These are phyloP conservation scores for Dryobota labecula DNA, from an alignment of 2,888 invertebrate genomes.

Conservation along the genomic window DNA sequence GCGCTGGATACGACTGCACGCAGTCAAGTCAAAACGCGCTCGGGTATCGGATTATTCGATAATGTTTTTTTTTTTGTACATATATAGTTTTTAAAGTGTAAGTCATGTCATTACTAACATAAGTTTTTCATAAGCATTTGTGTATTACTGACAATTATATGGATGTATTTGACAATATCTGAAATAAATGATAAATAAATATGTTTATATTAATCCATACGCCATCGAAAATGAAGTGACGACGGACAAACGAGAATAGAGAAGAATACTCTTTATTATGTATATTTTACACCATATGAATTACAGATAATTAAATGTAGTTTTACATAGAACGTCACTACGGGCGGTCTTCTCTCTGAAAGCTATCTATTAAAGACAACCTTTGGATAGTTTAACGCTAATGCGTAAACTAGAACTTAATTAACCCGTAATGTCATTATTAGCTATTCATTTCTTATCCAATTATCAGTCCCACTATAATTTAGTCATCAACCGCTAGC, in stretches of 20 bases:
- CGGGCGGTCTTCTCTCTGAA: neutral
- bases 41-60: too few relatives aligned
- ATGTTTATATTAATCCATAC: neutral
- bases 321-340: neutral
- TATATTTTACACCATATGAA: neutral
- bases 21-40: too few relatives aligned
- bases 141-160: too few relatives aligned
- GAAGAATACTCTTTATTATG: too few relatives aligned
- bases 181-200: too few relatives aligned
- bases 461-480: conserved; percentile 32
- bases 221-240: neutral
- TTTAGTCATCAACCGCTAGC: conserved; percentile 27
- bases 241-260: neutral
- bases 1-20: too few relatives aligned
- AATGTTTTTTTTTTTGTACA: too few relatives aligned
- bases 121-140: too few relatives aligned
- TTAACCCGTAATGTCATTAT: conserved; percentile 17
- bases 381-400: neutral
- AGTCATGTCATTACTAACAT: too few relatives aligned
- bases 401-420: neutral
- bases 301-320: too few relatives aligned
- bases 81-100: too few relatives aligned
- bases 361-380: neutral
- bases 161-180: too few relatives aligned
- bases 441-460: conserved; percentile 24